Evolutionary conservation across 2,888 invertebrate species (phyloP).

Genomic region (Sialis lutaria): DNA sequence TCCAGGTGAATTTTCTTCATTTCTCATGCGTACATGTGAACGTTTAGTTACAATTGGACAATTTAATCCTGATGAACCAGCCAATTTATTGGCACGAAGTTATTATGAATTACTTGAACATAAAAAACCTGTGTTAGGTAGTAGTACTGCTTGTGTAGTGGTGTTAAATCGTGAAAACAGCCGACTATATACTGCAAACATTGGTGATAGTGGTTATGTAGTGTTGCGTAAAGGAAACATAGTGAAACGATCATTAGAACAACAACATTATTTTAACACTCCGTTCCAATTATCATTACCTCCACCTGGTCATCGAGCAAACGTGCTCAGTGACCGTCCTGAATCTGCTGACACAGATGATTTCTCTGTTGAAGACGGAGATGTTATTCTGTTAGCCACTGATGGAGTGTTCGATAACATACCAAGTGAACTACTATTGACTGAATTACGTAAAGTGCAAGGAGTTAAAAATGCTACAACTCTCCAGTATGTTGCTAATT

Average conservation of each 20-base stretch:
- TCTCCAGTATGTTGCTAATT: conserved; percentile 82
- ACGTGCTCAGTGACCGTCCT: conserved; percentile 84
- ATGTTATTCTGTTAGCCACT: conserved; percentile 87
- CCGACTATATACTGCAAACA: conserved; percentile 88
- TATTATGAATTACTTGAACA: conserved; percentile 84
- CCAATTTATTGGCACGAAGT: conserved; percentile 74
- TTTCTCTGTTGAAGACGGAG: conserved; percentile 80
- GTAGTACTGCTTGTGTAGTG: conserved; percentile 95
- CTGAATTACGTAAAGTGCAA: conserved; percentile 60
- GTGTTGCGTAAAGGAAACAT: conserved; percentile 75
- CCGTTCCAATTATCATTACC: conserved; percentile 93
- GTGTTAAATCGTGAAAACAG: conserved; percentile 79
- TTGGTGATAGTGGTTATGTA: conserved; percentile 97
- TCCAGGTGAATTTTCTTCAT: conserved; percentile 88
- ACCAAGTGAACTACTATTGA: conserved; percentile 75
- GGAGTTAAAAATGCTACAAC: conserved; percentile 54
- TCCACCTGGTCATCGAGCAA: conserved; percentile 73
- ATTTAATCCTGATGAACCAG: conserved; percentile 74
- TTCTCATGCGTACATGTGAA: conserved; percentile 89
- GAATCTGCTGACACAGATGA: conserved; percentile 80
- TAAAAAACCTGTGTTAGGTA: conserved; percentile 84
- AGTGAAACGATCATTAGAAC: conserved; percentile 86
- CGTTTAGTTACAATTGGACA: conserved; percentile 77
- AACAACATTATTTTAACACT: conserved; percentile 98
- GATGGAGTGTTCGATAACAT: conserved; percentile 99